A percentile compares a stretch with the other conserved stretches of the same genome.
Conservation (phyloP, 2,797 vertebrate species). For the Eurystomus glaucurus region DNA sequence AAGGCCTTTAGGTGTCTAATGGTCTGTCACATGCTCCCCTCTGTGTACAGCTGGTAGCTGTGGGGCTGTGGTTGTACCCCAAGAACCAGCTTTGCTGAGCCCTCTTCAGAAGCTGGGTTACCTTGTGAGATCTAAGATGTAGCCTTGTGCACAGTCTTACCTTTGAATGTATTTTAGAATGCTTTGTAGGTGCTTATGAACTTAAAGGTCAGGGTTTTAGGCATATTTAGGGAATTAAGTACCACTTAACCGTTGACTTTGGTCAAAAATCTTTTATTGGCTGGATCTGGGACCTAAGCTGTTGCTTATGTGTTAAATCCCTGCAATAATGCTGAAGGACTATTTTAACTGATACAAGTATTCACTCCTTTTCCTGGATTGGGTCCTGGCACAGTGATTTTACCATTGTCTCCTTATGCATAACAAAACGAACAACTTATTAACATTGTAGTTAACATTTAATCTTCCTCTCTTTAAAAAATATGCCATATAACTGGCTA, state of each 20-base stretch:
- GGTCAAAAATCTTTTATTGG: not conserved
- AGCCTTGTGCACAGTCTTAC: not conserved
- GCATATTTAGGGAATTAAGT: not conserved
- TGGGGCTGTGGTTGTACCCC: not conserved
- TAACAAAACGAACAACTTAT: not conserved
- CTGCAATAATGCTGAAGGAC: not conserved
- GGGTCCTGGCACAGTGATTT: not conserved
- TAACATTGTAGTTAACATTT: not conserved
- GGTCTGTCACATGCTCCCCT: not conserved
- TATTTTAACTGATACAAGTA: rapidly evolving
- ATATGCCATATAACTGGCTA: rapidly evolving
- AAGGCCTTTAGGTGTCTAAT: not conserved
- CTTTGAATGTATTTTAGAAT: not conserved
- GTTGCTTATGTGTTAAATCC: not conserved
- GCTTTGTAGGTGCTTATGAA: rapidly evolving
- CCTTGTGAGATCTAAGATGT: rapidly evolving
- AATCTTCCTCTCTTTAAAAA: not conserved
- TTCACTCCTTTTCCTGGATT: not conserved
- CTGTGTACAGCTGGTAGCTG: not conserved
- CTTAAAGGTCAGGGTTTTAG: not conserved
- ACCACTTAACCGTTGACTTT: not conserved
- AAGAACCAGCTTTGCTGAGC: not conserved
- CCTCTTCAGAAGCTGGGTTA: not conserved
- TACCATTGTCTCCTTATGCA: not conserved
- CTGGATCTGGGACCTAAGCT: not conserved